A percentile compares a stretch with the other conserved stretches of the same genome.
phyloP scores from a whole-genome alignment of 2,797 vertebrate genomes.

The Karalla daura region DNA sequence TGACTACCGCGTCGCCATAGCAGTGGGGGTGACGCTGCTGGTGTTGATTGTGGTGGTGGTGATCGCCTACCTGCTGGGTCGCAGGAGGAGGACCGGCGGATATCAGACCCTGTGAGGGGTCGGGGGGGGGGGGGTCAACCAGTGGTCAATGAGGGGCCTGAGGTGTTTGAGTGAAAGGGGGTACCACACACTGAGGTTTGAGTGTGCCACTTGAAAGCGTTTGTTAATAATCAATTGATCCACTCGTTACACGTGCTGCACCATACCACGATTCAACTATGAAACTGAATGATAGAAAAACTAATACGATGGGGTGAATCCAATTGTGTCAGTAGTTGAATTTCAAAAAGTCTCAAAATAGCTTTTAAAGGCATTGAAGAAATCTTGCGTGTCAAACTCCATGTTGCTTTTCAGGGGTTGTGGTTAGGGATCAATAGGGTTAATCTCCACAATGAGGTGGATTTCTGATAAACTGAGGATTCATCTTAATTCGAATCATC shows the following conservation, averaged over 20 bases:
- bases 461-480: no score
- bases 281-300: no score
- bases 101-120: conserved; percentile 89
- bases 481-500: no score
- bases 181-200: neutral
- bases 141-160: conserved; percentile 12
- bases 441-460: no score
- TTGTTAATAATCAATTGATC: neutral
- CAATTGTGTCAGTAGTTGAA: no score
- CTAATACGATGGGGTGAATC: no score
- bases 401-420: no score
- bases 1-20: conserved; percentile 82
- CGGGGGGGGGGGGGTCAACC: neutral
- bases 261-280: no score
- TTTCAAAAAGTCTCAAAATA: neutral
- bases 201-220: neutral
- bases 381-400: no score
- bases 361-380: neutral
- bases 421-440: no score
- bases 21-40: conserved; percentile 84
- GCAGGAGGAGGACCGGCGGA: conserved; percentile 70
- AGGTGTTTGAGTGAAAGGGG: neutral
- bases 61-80: conserved; percentile 82
- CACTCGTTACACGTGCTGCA: no score
- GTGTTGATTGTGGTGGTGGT: conserved; percentile 87